Conservation (phyloP, 1,140 invertebrate species). For the Agrypnia vestita region DNA sequence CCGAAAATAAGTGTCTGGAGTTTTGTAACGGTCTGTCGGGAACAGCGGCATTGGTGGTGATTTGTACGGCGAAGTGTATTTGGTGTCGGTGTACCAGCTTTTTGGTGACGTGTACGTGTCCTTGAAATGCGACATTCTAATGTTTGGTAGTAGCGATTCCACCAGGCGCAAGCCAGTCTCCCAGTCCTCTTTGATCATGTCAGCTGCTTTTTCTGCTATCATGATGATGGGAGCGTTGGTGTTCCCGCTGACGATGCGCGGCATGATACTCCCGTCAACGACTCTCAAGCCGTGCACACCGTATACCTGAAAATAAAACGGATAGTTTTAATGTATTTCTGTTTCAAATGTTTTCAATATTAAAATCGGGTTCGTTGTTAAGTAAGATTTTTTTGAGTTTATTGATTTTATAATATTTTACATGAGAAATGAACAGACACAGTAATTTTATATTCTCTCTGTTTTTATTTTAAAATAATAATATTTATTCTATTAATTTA, state of each 20-base stretch:
- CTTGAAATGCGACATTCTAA: background rate
- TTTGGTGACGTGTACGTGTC: background rate
- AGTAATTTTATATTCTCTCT: too few species aligned
- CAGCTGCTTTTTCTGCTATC: slow-evolving; percentile 90
- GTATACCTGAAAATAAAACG: slow-evolving; percentile 78
- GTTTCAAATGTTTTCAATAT: too few species aligned
- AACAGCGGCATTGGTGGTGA: too few species aligned
- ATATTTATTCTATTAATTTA: too few species aligned
- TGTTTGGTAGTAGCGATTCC: background rate
- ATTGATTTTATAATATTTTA: too few species aligned
- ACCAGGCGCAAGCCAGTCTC: slow-evolving; percentile 64
- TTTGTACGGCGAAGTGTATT: background rate
- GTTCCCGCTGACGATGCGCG: slow-evolving; percentile 86
- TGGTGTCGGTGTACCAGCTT: background rate
- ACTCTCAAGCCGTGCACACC: slow-evolving; percentile 86
- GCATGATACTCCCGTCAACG: slow-evolving; percentile 94
- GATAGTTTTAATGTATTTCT: background rate
- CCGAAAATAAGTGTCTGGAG: too few species aligned
- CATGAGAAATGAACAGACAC: too few species aligned
- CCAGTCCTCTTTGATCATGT: slow-evolving; percentile 79
- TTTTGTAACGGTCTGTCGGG: too few species aligned
- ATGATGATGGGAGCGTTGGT: slow-evolving; percentile 90
- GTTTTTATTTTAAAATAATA: too few species aligned
- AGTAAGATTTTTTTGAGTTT: too few species aligned
- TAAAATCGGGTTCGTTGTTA: too few species aligned